Evolutionary conservation across 2,797 vertebrate species (phyloP), one percentile per base, ranked within the genome.

Genomic region (Triplophysa bombifrons): DNA sequence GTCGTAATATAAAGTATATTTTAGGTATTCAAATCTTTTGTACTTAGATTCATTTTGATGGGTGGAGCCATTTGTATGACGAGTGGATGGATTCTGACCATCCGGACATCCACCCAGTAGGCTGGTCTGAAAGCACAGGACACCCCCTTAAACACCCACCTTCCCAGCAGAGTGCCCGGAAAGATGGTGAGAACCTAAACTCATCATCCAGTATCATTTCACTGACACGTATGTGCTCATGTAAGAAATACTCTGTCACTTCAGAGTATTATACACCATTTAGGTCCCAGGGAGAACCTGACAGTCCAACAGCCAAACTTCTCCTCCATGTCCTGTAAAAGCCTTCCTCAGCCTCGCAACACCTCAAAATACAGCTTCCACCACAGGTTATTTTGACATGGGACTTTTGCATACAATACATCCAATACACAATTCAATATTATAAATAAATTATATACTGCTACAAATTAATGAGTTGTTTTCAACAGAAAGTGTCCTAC

Each of bases 71-170:
- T 0, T 85, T 96, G 75, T 99, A 97, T 70, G 97, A 98, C 80
- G 97, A 99, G 91, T 99, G 98, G 98, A 94, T 97, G 79, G 98
- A 99, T 67, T 96, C 95, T 0, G 98, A 99, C 89, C 95, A 98
- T 83, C 96, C 95, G 0, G 97, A 99, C 85, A 92, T 99, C 86
- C 97, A 99, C 77, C 98, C 97, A 0, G 94, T 93, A 0, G 96
- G 96, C 89, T 99, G 98, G 98, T 98, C 97, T 86, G 95, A 96
- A 75, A 94, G 93, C 80, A 99, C 98, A 0, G 94, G 94, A 76
- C 97, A 99, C 85, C 94, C 95, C 0, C 86, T 99, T 56, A 97
- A 98, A 89, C 93, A 95, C 72, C 96, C 97, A 76, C 94, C 96
- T 51, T 93, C 93, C 88, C 93, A 94, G 89, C 80, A 88, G 72